These are phyloP conservation scores for Channa maculata DNA, from an alignment of 2,113 vertebrate species.

Conservation along the genomic window DNA sequence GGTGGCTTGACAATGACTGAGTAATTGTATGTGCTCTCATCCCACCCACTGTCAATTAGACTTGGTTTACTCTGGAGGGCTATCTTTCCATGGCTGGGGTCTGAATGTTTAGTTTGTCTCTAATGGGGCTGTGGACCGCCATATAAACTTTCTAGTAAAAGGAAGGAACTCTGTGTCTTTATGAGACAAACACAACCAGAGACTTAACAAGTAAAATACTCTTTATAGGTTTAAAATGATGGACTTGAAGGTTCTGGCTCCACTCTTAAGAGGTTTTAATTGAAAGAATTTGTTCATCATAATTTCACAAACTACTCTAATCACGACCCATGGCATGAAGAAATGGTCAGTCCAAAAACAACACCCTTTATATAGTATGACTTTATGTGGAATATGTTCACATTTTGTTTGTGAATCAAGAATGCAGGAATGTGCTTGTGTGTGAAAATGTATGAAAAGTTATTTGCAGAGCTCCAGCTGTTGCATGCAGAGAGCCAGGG, in stretches of 20 bases:
- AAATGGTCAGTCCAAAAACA: not conserved
- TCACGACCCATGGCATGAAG: not conserved
- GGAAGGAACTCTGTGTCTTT: slow-evolving; percentile 32
- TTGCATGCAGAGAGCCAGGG: slow-evolving; percentile 21
- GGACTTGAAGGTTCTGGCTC: not conserved
- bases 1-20: slow-evolving; percentile 44
- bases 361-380: slow-evolving; percentile 9
- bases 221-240: slow-evolving; percentile 24
- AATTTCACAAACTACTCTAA: not conserved
- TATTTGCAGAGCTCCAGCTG: slow-evolving; percentile 60
- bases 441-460: slow-evolving; percentile 26
- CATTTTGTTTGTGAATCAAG: slow-evolving; percentile 28
- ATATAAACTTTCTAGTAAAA: slow-evolving; percentile 40
- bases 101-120: slow-evolving; percentile 41
- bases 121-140: slow-evolving; percentile 30
- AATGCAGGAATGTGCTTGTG: slow-evolving; percentile 38
- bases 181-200: slow-evolving; percentile 28
- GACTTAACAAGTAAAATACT: slow-evolving; percentile 23
- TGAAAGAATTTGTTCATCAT: not conserved
- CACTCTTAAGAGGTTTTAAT: too few relatives aligned
- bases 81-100: slow-evolving; percentile 5
- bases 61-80: slow-evolving; percentile 41
- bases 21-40: slow-evolving; percentile 20
- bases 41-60: slow-evolving; percentile 32
- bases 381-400: not conserved